Evolutionary conservation across 1,140 invertebrate species (phyloP), one percentile per base, ranked within the genome.

Genomic region (Augochlora pura): DNA sequence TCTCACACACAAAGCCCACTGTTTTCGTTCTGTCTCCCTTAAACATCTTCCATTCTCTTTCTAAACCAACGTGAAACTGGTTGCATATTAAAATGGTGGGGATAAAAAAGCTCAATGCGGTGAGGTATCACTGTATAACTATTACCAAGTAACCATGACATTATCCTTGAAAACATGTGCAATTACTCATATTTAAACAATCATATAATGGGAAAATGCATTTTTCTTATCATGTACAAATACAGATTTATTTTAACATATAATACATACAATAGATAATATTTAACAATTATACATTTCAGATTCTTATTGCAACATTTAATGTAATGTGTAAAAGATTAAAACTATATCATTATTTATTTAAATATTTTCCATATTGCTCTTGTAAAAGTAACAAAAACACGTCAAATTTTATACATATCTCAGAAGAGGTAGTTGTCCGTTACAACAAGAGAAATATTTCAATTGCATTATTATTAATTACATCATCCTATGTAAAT

Each of bases 211-310:
- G 7, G 1, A n/a, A 57, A n/a, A 63, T 70, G 2, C 38, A 63
- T 39, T 38, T 52, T 72, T n/a, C 72, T 77, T 72, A 78, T 72
- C 72, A 32, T 64, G 18, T 78, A 65, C 38, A 72, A 72, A 78
- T 64, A 63, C 68, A 4, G 4, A 71, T 54, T 49, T 65, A 2
- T 46, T 23, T 57, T 38, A 46, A 64, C 42, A 52, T 52, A 32
- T 12, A 72, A 72, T 42, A 54, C 27, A 52, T 52, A 57, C 7
- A 72, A 72, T 38, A 57, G 32, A 32, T 42, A 7, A 12, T 46
- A 46, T 46, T 12, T 9, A 72, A 72, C 23, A 63, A 64, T 71
- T 64, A 54, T 14, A 42, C 38, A 77, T 64, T 71, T 72, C 27
- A 49, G 12, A 21, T 67, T 76, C 8, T 42, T 12, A 46, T 38